Evolutionary conservation across 35 echinoderm and acorn worm genomes (phyloP).

Genomic region (Acanthaster planci): DNA sequence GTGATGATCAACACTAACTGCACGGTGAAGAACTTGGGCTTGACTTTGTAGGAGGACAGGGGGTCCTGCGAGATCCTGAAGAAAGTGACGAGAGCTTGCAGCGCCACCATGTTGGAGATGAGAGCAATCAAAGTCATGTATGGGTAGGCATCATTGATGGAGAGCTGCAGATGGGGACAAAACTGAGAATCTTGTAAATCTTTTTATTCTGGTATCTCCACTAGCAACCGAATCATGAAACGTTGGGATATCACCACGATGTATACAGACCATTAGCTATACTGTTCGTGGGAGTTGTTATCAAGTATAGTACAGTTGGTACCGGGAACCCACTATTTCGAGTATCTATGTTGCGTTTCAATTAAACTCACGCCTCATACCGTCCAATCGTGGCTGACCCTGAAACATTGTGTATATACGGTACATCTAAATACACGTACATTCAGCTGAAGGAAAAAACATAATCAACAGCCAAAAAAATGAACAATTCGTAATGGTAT

Average conservation of each 20-base stretch:
- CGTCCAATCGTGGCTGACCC: no score
- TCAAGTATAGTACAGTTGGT: no score
- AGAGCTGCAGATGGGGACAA: constrained; percentile 55
- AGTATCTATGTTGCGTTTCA: no score
- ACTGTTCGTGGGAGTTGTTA: no score
- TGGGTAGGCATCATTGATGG: constrained; percentile 54
- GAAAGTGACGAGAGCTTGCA: constrained; percentile 87
- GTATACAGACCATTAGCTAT: no score
- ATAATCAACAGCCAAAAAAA: no score
- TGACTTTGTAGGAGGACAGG: constrained; percentile 76
- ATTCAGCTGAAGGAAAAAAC: no score
- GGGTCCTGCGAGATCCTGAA: constrained; percentile 79
- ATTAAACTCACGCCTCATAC: no score
- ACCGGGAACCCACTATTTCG: no score
- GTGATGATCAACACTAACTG: constrained; percentile 89
- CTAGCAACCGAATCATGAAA: not conserved
- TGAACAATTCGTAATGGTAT: constrained; percentile 25
- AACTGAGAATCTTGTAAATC: not conserved
- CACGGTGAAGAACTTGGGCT: constrained; percentile 95
- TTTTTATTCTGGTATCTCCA: not conserved
- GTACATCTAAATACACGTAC: no score
- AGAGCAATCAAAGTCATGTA: constrained; percentile 61
- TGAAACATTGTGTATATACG: no score
- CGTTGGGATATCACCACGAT: no score
- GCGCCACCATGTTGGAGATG: constrained; percentile 74